Evolutionary conservation across 30 jellyfish, hydroid and myxozoan species (phyloP).

Genomic region (Pseudorhiza aurosa): DNA sequence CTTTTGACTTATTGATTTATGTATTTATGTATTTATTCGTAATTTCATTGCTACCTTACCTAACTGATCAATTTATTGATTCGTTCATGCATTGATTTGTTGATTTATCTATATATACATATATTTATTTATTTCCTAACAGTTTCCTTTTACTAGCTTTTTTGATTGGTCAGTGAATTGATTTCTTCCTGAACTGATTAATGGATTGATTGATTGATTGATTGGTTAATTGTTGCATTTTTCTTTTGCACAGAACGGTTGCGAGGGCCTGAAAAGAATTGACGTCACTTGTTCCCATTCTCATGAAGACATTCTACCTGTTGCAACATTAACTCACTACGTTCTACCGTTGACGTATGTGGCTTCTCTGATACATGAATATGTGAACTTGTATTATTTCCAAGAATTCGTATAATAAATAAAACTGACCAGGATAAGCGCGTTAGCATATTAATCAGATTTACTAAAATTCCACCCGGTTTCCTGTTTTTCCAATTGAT

Average conservation of each 20-base stretch:
- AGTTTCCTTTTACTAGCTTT: too few species aligned
- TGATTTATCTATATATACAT: too few species aligned
- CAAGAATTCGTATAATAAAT: too few species aligned
- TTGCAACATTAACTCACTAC: slow-evolving; percentile 85
- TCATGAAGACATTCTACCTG: slow-evolving; percentile 79
- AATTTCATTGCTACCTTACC: not conserved
- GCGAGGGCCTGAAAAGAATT: slow-evolving; percentile 67
- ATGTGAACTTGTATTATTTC: too few species aligned
- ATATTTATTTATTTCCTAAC: too few species aligned
- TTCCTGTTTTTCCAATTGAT: too few species aligned
- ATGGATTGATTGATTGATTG: not conserved
- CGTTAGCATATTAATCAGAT: too few species aligned
- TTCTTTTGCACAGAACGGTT: slow-evolving; percentile 57
- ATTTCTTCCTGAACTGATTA: not conserved
- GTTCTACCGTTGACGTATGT: slow-evolving; percentile 90
- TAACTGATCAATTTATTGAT: not conserved
- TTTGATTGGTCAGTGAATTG: too few species aligned
- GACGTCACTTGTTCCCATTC: slow-evolving; percentile 44
- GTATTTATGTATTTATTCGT: not conserved
- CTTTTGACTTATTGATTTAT: not conserved
- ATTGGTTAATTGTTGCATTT: not conserved
- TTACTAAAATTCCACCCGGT: too few species aligned
- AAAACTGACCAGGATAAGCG: too few species aligned
- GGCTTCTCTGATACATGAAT: too few species aligned
- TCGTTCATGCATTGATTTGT: not conserved